Percentiles rank a stretch among this genome's conserved stretches.
Evolutionary conservation across 2,113 vertebrate species (phyloP).

Genomic region (Dasyprocta punctata): DNA sequence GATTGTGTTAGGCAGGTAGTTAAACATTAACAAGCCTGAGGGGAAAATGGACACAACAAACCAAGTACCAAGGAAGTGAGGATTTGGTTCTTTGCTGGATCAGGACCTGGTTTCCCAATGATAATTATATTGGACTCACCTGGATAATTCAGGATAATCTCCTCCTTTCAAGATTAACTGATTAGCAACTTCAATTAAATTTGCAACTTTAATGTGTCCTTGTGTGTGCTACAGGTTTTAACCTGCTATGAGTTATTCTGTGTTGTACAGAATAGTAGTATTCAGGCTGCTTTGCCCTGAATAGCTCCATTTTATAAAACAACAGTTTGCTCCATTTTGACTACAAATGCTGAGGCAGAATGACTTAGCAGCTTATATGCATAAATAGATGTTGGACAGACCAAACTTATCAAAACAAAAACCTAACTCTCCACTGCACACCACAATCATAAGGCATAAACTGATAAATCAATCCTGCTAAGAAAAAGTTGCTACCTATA

Average conservation of each 20-base stretch:
- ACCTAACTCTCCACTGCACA: background rate
- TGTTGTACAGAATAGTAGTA: background rate
- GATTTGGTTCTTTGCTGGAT: background rate
- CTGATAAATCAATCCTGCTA: background rate
- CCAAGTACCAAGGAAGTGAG: background rate
- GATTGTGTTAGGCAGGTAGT: background rate
- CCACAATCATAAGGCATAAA: background rate
- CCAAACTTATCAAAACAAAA: background rate
- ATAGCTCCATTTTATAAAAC: background rate
- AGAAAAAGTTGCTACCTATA: background rate
- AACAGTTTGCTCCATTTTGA: background rate
- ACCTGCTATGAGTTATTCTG: background rate
- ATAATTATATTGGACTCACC: background rate
- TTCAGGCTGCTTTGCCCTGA: background rate
- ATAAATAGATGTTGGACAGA: background rate
- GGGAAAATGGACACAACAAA: background rate
- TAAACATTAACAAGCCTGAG: background rate
- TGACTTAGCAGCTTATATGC: background rate
- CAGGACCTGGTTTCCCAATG: background rate
- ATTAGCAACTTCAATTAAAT: background rate
- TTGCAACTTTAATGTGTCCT: background rate
- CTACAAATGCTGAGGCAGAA: background rate
- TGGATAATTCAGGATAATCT: background rate
- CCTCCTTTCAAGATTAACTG: background rate
- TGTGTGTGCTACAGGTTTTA: background rate